These are phyloP conservation scores for Hippocampus mohnikei DNA, from an alignment of 2,113 vertebrate species.

Conservation along the genomic window DNA sequence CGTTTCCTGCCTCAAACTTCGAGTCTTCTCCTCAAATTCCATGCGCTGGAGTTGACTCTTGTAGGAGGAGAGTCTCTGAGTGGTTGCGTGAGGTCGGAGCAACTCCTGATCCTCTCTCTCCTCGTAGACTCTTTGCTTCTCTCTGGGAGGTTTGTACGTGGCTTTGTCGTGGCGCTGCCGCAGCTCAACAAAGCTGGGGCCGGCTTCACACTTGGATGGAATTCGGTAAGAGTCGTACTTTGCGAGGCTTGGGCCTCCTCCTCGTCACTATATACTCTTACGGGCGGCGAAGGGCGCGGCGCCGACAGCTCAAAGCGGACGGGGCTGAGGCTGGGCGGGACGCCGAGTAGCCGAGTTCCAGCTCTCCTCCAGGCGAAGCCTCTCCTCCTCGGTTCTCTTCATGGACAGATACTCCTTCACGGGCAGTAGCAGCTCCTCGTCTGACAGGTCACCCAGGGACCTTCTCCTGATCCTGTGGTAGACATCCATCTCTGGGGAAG, in stretches of 20 bases:
- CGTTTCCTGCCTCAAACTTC: constrained; percentile 75
- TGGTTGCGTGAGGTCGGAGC: constrained; percentile 81
- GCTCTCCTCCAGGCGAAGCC: constrained; percentile 88
- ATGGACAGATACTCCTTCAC: constrained; percentile 91
- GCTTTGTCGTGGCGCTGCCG: constrained; percentile 84
- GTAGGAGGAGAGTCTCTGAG: constrained; percentile 82
- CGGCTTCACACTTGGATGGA: constrained; percentile 85
- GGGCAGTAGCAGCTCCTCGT: constrained; percentile 92
- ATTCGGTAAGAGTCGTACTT: constrained; percentile 85
- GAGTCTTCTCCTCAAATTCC: constrained; percentile 85
- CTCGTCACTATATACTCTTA: constrained; percentile 70
- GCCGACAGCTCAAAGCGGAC: constrained; percentile 89
- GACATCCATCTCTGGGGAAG: constrained; percentile 85
- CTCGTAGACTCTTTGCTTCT: constrained; percentile 84
- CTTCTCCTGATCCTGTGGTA: constrained; percentile 85
- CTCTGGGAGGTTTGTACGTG: constrained; percentile 78
- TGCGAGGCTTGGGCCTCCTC: constrained; percentile 64
- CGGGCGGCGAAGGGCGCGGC: constrained; percentile 80
- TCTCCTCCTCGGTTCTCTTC: constrained; percentile 93
- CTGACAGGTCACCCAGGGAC: constrained; percentile 90
- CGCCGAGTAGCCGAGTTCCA: constrained; percentile 89
- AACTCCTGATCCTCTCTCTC: constrained; percentile 92
- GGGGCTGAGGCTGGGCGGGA: constrained; percentile 92
- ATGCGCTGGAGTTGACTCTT: constrained; percentile 85
- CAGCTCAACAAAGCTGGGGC: constrained; percentile 84